phyloP scores from a whole-genome alignment of 2,797 vertebrate genomes.

The Anguilla pacifica region DNA sequence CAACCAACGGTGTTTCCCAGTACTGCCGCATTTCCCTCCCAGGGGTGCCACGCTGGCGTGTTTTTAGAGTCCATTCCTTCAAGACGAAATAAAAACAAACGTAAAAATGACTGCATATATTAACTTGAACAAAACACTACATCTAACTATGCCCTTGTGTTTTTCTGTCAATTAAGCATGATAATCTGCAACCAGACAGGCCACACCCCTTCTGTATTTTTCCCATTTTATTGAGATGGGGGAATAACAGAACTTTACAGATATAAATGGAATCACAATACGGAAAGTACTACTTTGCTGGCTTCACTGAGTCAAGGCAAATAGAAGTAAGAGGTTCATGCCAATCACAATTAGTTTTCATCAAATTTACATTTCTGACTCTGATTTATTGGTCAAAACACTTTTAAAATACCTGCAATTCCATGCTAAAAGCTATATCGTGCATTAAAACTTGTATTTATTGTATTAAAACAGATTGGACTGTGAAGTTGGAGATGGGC shows the following conservation, averaged over 20 bases:
- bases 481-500: too few species aligned
- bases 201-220: not conserved
- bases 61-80: slow-evolving; percentile 15
- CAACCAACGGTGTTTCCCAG: too few species aligned
- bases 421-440: too few species aligned
- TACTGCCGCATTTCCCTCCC: too few species aligned
- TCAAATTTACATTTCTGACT: too few species aligned
- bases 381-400: too few species aligned
- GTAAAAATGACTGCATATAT: not conserved
- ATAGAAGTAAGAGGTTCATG: not conserved
- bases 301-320: not conserved
- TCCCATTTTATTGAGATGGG: not conserved
- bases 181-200: not conserved
- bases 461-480: too few species aligned
- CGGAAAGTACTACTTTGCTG: not conserved
- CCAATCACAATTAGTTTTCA: not conserved
- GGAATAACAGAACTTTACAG: not conserved
- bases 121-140: not conserved
- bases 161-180: not conserved
- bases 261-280: not conserved
- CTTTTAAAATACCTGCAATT: too few species aligned
- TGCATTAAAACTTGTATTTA: too few species aligned
- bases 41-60: too few species aligned
- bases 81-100: not conserved
- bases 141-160: not conserved